phyloP scores from a whole-genome alignment of 2,797 vertebrate species.

The Trichosurus vulpecula region DNA sequence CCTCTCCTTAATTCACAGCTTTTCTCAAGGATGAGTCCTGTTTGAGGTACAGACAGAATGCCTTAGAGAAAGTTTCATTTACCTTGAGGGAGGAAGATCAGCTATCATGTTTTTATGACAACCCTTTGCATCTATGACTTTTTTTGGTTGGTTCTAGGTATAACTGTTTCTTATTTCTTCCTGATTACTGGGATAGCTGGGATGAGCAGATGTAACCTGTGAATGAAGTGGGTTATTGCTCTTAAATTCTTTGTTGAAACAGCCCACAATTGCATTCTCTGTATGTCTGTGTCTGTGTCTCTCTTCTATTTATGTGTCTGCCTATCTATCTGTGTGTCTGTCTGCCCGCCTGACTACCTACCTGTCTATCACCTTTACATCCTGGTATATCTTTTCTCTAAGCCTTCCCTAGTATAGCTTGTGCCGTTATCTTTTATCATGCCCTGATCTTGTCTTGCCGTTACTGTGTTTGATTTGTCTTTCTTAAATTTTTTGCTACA shows the following conservation, averaged over 20 bases:
- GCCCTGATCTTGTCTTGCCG: not conserved
- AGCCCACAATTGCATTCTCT: slow-evolving; percentile 46
- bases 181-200: slow-evolving; percentile 54
- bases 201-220: slow-evolving; percentile 66
- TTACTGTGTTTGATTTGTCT: slow-evolving; percentile 37
- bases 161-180: slow-evolving; percentile 60
- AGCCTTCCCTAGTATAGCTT: not conserved
- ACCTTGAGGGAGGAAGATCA: slow-evolving; percentile 75
- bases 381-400: not conserved
- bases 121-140: slow-evolving; percentile 77
- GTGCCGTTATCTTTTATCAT: not conserved
- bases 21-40: slow-evolving; percentile 77
- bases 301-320: not conserved
- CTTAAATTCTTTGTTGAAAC: slow-evolving; percentile 71
- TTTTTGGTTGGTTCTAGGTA: slow-evolving; percentile 57
- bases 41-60: slow-evolving; percentile 79
- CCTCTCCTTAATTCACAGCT: slow-evolving; percentile 63
- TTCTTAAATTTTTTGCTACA: slow-evolving; percentile 35
- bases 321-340: not conserved
- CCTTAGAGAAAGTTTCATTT: slow-evolving; percentile 76
- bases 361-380: not conserved
- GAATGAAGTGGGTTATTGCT: slow-evolving; percentile 71
- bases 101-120: slow-evolving; percentile 69
- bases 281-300: not conserved
- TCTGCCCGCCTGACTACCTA: too few species aligned